Conservation (phyloP, 64 coral and sea anemone species). For the Montipora efflorescens region DNA sequence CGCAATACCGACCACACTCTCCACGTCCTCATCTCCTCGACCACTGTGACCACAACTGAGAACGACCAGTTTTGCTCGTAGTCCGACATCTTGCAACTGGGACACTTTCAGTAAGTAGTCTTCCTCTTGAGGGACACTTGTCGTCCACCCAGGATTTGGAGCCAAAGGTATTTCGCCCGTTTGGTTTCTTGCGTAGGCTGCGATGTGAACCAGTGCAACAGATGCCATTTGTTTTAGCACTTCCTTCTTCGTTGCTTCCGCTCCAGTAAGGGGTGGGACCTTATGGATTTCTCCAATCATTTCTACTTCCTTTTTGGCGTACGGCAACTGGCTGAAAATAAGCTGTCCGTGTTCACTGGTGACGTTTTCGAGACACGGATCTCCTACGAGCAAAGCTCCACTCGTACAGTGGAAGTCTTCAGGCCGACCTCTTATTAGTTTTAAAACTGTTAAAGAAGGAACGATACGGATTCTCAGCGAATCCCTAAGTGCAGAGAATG, state of each 20-base stretch:
- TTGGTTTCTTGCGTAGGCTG: background rate
- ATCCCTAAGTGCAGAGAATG: background rate
- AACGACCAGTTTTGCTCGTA: background rate
- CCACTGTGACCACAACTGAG: background rate
- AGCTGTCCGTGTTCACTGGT: background rate
- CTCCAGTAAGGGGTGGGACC: background rate
- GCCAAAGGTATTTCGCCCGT: constrained; percentile 8
- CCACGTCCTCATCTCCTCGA: background rate
- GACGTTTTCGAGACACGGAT: background rate
- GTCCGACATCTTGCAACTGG: background rate
- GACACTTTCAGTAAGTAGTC: background rate
- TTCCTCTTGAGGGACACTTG: background rate
- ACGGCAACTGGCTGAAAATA: background rate
- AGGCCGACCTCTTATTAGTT: background rate
- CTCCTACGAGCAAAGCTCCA: background rate
- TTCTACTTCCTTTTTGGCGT: constrained; percentile 18
- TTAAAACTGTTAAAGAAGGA: background rate
- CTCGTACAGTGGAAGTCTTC: background rate
- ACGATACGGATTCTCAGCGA: background rate
- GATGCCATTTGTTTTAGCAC: background rate
- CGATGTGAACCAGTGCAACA: background rate
- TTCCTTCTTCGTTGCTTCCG: background rate
- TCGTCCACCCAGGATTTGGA: background rate
- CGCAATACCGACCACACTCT: background rate
- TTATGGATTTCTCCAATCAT: background rate